Base-by-base conservation (phyloP, 2,797 vertebrate genomes). In the Gambelia wislizenii region DNA sequence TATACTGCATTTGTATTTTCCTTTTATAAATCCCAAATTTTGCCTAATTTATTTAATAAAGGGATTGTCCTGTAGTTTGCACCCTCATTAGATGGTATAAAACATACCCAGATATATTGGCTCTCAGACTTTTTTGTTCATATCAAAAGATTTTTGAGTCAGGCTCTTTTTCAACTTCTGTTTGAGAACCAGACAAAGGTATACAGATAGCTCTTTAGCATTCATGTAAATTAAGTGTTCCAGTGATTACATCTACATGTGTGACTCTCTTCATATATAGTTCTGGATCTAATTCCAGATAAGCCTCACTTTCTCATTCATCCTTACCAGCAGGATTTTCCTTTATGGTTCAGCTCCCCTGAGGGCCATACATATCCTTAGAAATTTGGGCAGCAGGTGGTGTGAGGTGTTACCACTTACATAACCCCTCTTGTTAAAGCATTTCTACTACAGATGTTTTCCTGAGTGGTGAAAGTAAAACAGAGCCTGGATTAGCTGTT, bases 281-380 rank as follows among this genome's bases (percentile, higher is more conserved):
- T 30, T 87, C 49, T 39, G 4, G 6, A 83, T 92, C 93, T 54
- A 77, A 22, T 90, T 91, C 92, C 93, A 85, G 89, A 89, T 87
- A 93, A 87, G 90, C 2, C 84, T 91, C 56, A 0, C 0, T 64
- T 81, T 92, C 89, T 86, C 89, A 91, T 94, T 94, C 91, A 94
- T 94, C 93, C 94, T 91, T 94, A 94, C 87, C 95, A 94, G 94
- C 93, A 92, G 92, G 95, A 54, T 1, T 2, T 69, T 85, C 79
- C 94, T 91, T 91, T 91, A 80, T 95, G 85, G 86, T 74, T 91
- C 88, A 94, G 61, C 36, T 90, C 87, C 87, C 86, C 75, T 78
- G 27, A 80, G 2, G 81, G 78, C 92, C 84, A 85, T 90, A 89
- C 83, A 87, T 88, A 88, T 93, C 80, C 81, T 87, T 75, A 92